Evolutionary conservation across 2,797 vertebrate genomes (phyloP).

Genomic region (Hyperoplus immaculatus): DNA sequence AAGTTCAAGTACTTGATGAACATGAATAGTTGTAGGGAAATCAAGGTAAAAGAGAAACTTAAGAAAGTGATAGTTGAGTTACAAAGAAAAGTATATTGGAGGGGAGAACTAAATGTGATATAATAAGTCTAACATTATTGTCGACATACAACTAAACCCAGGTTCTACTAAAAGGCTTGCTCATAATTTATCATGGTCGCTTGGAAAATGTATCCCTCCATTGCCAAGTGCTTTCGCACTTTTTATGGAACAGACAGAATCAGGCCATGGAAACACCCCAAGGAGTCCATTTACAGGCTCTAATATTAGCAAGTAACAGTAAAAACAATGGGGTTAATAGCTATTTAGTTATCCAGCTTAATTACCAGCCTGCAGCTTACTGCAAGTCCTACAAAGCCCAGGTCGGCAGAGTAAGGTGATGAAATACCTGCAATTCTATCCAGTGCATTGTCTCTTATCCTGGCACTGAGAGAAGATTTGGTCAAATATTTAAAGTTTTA

Average conservation of each 20-base stretch:
- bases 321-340: conserved; percentile 79
- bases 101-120: conserved; percentile 19
- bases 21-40: conserved; percentile 13
- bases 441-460: conserved; percentile 25
- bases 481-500: conserved; percentile 5
- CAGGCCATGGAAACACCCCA: conserved; percentile 72
- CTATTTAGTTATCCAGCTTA: conserved; percentile 79
- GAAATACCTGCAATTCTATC: conserved; percentile 16
- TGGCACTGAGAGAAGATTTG: conserved; percentile 7
- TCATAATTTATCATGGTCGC: conserved; percentile 40
- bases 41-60: conserved; percentile 10
- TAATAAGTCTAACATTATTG: conserved; percentile 9
- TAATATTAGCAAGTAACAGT: conserved; percentile 79
- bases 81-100: not conserved
- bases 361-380: conserved; percentile 73
- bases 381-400: conserved; percentile 47
- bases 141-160: conserved; percentile 17
- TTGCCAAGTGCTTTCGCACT: conserved; percentile 51
- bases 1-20: conserved; percentile 17
- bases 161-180: conserved; percentile 24
- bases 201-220: conserved; percentile 16
- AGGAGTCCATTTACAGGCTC: conserved; percentile 77
- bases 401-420: conserved; percentile 43
- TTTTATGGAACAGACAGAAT: conserved; percentile 70
- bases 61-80: not conserved